Percentiles rank a stretch among this genome's conserved stretches.
Conservation (phyloP, 64 coral and sea anemone species). For the Dendrophyllia cribrosa region DNA sequence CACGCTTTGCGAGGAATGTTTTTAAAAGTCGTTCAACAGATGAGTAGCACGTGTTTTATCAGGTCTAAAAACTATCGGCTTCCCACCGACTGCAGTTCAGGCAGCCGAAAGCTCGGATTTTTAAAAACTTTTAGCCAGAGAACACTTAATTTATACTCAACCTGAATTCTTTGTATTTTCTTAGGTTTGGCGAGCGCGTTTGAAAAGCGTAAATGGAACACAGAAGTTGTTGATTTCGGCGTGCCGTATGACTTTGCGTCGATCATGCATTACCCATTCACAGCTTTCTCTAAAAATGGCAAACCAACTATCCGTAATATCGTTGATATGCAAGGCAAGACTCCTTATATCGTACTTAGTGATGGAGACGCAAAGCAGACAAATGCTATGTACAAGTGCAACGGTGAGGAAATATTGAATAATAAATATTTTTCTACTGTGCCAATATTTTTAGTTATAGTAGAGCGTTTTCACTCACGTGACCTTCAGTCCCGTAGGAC, state of each 20-base stretch:
- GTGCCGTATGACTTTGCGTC: conserved; percentile 63
- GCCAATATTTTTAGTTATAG: too few species aligned
- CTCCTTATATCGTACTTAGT: conserved; percentile 48
- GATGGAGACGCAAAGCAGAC: conserved; percentile 54
- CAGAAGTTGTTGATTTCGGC: conserved; percentile 55
- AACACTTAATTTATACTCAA: too few species aligned
- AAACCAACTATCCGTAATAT: conserved; percentile 50
- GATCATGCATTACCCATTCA: conserved; percentile 70
- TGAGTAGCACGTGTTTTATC: too few species aligned
- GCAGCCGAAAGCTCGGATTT: too few species aligned
- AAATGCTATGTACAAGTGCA: conserved; percentile 66
- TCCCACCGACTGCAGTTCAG: too few species aligned
- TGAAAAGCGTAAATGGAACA: conserved; percentile 61
- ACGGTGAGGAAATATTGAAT: conserved; percentile 4
- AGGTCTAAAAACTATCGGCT: too few species aligned
- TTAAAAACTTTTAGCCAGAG: too few species aligned
- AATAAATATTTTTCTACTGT: too few species aligned
- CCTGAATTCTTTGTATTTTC: background rate
- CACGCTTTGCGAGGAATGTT: too few species aligned
- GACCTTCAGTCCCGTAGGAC: too few species aligned
- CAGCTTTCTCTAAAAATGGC: conserved; percentile 68
- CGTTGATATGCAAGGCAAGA: conserved; percentile 53
- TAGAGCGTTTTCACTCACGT: too few species aligned
- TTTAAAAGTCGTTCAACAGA: too few species aligned
- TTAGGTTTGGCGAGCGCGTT: conserved; percentile 53